Evolutionary conservation across 1,140 invertebrate genomes (phyloP), one percentile per base, ranked within the genome.

Genomic region (Nymphalis io): DNA sequence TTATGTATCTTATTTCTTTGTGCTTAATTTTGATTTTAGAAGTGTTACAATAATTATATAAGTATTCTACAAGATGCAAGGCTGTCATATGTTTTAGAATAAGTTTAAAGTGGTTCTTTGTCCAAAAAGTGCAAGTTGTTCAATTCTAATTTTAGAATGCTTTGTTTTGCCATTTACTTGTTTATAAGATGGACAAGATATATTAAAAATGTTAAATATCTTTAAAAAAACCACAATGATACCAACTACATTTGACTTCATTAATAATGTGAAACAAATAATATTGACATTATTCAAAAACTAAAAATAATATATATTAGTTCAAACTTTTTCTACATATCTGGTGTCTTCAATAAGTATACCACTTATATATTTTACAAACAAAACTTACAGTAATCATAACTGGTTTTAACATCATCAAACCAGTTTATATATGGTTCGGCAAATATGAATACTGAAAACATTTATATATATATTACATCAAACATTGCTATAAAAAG

Each of bases 101-200:
- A n/a, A 55, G 20, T 21, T 1, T 11, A 51, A 55, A 55, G 1
- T 51, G 20, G 21, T 57, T 59, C 51, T 72, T 72, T 89, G 85
- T 89, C 84, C 77, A 72, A 81, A 89, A 88, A 83, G 55, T 87
- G 86, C 85, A 90, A 89, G 83, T 87, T 81, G 81, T 83, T 62
- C 60, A 72, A 76, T 69, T 88, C 85, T 90, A 88, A 82, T 76
- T 82, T 80, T 90, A 90, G 84, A 83, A 74, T 81, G 70, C 78
- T 81, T 82, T 87, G 80, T 85, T 80, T 51, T 62, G 27, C 48
- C 38, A 58, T 51, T 44, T 57, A 58, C 48, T 44, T 23, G 40
- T 39, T 12, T 20, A 40, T 11, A 51, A 20, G 18, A 20, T 20
- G 1, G 10, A 20, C 2, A 51, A 4, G 11, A 11, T 20, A 10